These are phyloP conservation scores for Dolichotis patagonum DNA, from an alignment of 2,113 vertebrate species.

Conservation along the genomic window DNA sequence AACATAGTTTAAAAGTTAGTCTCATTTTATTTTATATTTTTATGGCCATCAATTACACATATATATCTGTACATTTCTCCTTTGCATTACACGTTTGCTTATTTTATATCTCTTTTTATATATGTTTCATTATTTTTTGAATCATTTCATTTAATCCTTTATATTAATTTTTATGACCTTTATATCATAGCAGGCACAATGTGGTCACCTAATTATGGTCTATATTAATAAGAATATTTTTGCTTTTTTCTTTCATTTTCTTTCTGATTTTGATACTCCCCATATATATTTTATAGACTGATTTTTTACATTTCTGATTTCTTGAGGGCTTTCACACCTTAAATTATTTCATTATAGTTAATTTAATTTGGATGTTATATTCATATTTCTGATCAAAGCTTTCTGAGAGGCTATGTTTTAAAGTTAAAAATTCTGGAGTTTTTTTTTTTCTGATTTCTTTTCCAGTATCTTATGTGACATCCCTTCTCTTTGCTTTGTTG, in stretches of 20 bases:
- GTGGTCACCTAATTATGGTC: background rate
- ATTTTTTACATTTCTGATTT: background rate
- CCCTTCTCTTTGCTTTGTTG: background rate
- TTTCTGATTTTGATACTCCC: background rate
- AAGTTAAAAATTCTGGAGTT: no score
- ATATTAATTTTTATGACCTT: background rate
- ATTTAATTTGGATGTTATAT: no score
- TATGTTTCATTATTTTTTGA: background rate
- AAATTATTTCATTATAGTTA: no score
- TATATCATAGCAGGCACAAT: background rate
- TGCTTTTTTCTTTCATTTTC: background rate
- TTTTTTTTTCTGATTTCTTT: no score
- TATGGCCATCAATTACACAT: background rate
- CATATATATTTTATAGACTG: background rate
- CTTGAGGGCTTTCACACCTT: no score
- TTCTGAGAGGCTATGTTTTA: no score
- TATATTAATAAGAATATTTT: conserved; percentile 2
- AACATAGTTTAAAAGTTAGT: background rate
- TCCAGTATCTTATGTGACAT: no score
- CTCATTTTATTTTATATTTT: background rate
- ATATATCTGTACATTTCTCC: background rate
- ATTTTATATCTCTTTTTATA: background rate
- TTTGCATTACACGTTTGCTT: background rate
- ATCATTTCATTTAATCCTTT: background rate
- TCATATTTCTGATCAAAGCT: no score